These are phyloP conservation scores for Tyto alba DNA, from an alignment of 2,113 vertebrate genomes.

Conservation along the genomic window DNA sequence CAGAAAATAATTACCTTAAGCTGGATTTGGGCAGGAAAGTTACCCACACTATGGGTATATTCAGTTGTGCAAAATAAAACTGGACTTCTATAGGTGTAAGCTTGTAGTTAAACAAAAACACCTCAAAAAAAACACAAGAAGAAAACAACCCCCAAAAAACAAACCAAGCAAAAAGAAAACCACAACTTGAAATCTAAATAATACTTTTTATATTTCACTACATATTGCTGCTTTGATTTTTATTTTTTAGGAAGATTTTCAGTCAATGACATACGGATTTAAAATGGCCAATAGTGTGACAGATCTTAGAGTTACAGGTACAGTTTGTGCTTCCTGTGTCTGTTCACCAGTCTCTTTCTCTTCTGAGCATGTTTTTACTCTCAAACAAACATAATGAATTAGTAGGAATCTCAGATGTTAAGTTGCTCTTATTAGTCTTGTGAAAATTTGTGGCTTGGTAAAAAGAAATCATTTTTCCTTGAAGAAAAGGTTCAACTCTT, in stretches of 20 bases:
- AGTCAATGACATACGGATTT: conserved; percentile 98
- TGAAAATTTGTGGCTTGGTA: neutral
- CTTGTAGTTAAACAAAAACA: neutral
- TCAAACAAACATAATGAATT: neutral
- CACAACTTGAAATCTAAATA: neutral
- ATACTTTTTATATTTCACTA: neutral
- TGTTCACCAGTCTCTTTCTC: neutral
- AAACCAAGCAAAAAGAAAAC: neutral
- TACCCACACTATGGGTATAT: neutral
- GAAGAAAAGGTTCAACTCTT: neutral
- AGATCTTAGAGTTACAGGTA: conserved; percentile 97
- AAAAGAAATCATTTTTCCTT: neutral
- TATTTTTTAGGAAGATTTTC: conserved; percentile 91
- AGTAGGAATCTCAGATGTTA: neutral
- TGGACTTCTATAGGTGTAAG: neutral
- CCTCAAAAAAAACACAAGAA: neutral
- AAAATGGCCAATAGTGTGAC: conserved; percentile 99
- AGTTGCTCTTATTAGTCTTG: neutral
- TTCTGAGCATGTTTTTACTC: neutral
- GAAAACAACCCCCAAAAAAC: neutral
- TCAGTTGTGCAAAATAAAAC: neutral
- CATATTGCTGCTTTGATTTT: neutral
- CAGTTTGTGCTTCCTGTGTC: neutral
- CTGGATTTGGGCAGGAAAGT: neutral
- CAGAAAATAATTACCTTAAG: neutral